A percentile compares a stretch with the other conserved stretches of the same genome.
phyloP scores from a whole-genome alignment of 2,797 vertebrate species.

The Phalloptychus januarius region DNA sequence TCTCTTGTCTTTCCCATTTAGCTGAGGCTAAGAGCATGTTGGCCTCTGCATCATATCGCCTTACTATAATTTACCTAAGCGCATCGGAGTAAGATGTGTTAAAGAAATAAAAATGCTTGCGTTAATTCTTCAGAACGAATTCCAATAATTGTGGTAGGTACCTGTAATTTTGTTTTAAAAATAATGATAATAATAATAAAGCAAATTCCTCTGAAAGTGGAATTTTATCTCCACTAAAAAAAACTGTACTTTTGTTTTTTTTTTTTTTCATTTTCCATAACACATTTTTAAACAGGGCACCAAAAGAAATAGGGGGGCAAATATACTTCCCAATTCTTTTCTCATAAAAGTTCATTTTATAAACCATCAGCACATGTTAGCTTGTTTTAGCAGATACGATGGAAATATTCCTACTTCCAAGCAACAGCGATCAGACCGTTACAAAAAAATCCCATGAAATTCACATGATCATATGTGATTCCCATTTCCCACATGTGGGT shows the following conservation, averaged over 20 bases:
- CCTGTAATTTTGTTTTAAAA: background rate
- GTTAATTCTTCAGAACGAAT: background rate
- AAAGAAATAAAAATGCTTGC: background rate
- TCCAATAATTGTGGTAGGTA: background rate
- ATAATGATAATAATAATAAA: background rate
- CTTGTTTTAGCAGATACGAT: background rate
- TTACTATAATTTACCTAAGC: too few species aligned
- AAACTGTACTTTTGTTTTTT: background rate
- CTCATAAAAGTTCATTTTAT: background rate
- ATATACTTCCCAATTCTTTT: background rate
- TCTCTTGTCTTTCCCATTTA: background rate
- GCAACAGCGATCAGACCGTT: background rate
- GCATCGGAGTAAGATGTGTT: too few species aligned
- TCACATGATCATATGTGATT: too few species aligned
- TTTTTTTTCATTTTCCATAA: background rate
- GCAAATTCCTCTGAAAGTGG: background rate
- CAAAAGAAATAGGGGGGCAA: background rate
- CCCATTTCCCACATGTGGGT: too few species aligned
- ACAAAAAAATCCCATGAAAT: too few species aligned
- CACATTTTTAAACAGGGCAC: background rate
- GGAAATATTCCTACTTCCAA: background rate
- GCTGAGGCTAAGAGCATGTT: background rate
- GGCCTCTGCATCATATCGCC: background rate
- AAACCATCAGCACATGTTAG: background rate
- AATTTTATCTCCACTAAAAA: background rate